Base-by-base conservation (phyloP, 2,113 vertebrate species). In the Apaloderma vittatum region DNA sequence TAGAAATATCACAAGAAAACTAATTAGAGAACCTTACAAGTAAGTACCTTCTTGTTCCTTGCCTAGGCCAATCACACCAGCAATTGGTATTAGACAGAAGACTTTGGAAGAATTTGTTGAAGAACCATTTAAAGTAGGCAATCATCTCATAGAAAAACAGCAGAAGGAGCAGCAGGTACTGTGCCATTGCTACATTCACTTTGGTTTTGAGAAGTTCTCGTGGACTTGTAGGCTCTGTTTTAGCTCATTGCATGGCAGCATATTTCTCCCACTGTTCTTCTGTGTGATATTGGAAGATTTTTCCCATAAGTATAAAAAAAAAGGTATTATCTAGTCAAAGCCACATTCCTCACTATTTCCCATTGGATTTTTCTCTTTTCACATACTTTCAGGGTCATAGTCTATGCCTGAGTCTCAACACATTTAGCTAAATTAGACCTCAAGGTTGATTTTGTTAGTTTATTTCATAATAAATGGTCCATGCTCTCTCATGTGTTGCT, bases 41-140 rank as follows among this genome's bases (percentile, higher is more conserved):
- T 81, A 34, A 88, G 8, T 45, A n/a, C 13, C 11, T 86, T 72
- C 24, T 51, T 95, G 3, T 87, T 93, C 46, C 59, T 89, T 94
- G 52, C 37, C 43, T 88, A 98, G 97, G 77, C 68, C 95, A 59
- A 96, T 96, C 73, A 91, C 91, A 67, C 86, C 94, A 91, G 93
- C 37, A 73, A 74, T 55, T 93, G 83, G 59, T 70, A 85, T 82
- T 43, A 93, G 72, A 57, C 88, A 96, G 92, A 95, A 95, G 73
- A 83, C 93, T n/a, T 98, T 94, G 81, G 93, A 97, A 93, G 95
- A 97, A 32, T 96, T 97, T 94, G 34, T 95, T 86, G 88, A 97
- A 90, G 88, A 97, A 24, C 88, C 96, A 66, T 59, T 97, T 46
- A 94, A 94, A 96, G 54, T 51, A 61, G 94, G 97, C 57, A 75